phyloP scores from a whole-genome alignment of 2,113 vertebrate species.

The Phasianus colchicus region DNA sequence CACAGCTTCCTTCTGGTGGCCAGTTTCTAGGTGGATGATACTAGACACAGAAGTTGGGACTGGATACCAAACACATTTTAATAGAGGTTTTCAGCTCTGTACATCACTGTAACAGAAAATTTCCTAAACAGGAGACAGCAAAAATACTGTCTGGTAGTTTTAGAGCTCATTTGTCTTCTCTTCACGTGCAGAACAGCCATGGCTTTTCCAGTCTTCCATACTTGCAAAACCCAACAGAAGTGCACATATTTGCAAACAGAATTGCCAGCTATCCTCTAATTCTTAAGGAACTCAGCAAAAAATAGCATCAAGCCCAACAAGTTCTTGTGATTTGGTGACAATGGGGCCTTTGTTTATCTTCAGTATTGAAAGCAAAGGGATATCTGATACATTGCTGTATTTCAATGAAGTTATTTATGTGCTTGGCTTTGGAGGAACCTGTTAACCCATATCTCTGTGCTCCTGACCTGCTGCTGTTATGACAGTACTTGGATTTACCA shows the following conservation, averaged over 20 bases:
- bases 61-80: not conserved
- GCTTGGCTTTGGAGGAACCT: not conserved
- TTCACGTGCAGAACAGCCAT: not conserved
- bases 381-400: not conserved
- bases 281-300: constrained; percentile 25
- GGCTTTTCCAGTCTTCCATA: not conserved
- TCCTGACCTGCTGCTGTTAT: not conserved
- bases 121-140: not conserved
- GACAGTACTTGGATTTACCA: not conserved
- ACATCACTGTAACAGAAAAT: not conserved
- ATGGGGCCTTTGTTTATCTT: not conserved
- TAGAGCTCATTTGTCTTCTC: not conserved
- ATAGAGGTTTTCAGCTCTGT: not conserved
- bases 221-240: not conserved
- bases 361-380: not conserved
- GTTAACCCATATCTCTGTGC: not conserved
- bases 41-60: not conserved
- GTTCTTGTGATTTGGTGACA: not conserved
- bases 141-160: not conserved
- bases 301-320: not conserved
- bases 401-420: constrained; percentile 13
- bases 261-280: not conserved
- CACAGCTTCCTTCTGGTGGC: not conserved
- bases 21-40: not conserved
- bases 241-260: not conserved